Evolutionary conservation across 2,113 vertebrate genomes (phyloP), one percentile per base, ranked within the genome.

Genomic region (Thamnaconus septentrionalis): DNA sequence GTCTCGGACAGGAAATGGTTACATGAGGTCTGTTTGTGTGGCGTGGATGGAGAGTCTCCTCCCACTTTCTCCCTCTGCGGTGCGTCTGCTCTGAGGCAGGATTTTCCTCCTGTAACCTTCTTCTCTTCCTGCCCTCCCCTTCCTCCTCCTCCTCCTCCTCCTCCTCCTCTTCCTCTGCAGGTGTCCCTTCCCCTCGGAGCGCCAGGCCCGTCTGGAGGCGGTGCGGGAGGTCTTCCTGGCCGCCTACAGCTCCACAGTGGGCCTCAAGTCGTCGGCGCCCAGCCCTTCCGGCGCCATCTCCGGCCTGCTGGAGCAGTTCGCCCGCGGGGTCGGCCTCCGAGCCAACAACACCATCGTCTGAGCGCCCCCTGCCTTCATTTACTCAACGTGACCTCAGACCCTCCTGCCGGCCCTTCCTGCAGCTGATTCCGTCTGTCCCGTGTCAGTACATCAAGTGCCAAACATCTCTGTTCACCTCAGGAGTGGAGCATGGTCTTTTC

Each of bases 281-380:
- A 96, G 95, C 76, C 94, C 97, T 4, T 96, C 96, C 0, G 95
- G 93, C 6, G 94, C 96, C 64, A 97, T 99, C 41, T 91, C 96
- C 0, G 96, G 96, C 53, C 92, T 99, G 66, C 92, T 99, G 51
- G 97, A 98, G 89, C 96, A 98, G 87, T 96, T 99, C 0, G 97
- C 91, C 48, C 94, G 97, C 0, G 97, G 97, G 0, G 97, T 98
- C 0, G 96, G 96, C 65, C 93, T 98, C 55, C 90, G 96, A 7
- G 91, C 93, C 69, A 89, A 92, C 80, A 95, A 94, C 73, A 78
- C 90, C 81, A 91, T 95, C 3, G 89, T 95, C 65, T 98, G 91
- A 98, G 63, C 57, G 55, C 60, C 41, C 5, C 58, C 12, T 56
- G 57, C 78, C 66, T 71, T 58, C 56, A 55, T 61, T 59, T 31